These are phyloP conservation scores for Carassius auratus DNA, from an alignment of 2,113 vertebrate genomes.

Conservation along the genomic window DNA sequence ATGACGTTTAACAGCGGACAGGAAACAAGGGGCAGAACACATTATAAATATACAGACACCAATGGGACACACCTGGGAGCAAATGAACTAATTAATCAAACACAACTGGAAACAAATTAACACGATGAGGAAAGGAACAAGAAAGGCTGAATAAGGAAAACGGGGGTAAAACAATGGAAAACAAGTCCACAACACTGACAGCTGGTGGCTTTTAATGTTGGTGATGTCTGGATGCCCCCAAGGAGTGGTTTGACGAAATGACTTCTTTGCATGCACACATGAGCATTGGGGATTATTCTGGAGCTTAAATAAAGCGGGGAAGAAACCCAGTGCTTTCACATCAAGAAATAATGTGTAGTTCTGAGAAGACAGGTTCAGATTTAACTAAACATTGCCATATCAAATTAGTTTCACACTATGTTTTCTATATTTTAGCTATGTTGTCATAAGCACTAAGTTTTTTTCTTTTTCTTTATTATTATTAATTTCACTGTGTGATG, in stretches of 20 bases:
- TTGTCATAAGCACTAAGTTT: not conserved
- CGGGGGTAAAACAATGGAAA: too few relatives aligned
- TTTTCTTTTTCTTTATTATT: not conserved
- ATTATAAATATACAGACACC: too few relatives aligned
- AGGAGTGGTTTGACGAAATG: conserved; percentile 10
- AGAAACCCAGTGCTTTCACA: not conserved
- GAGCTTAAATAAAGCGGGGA: conserved; percentile 45
- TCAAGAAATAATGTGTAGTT: conserved; percentile 3
- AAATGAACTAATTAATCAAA: too few relatives aligned
- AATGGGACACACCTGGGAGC: too few relatives aligned
- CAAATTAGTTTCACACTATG: not conserved
- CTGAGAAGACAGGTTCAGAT: not conserved
- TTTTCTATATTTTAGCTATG: conserved; percentile 18
- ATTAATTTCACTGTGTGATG: not conserved
- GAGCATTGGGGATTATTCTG: conserved; percentile 35
- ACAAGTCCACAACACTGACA: too few relatives aligned
- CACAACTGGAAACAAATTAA: too few relatives aligned
- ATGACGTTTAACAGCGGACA: too few relatives aligned
- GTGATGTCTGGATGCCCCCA: not conserved
- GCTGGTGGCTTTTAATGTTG: not conserved
- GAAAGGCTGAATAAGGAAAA: too few relatives aligned
- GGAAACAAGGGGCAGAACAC: too few relatives aligned
- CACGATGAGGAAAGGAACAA: too few relatives aligned
- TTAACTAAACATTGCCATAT: not conserved
- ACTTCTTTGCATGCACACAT: conserved; percentile 8